phyloP scores from a whole-genome alignment of 2,113 vertebrate genomes.

The Egretta garzetta region DNA sequence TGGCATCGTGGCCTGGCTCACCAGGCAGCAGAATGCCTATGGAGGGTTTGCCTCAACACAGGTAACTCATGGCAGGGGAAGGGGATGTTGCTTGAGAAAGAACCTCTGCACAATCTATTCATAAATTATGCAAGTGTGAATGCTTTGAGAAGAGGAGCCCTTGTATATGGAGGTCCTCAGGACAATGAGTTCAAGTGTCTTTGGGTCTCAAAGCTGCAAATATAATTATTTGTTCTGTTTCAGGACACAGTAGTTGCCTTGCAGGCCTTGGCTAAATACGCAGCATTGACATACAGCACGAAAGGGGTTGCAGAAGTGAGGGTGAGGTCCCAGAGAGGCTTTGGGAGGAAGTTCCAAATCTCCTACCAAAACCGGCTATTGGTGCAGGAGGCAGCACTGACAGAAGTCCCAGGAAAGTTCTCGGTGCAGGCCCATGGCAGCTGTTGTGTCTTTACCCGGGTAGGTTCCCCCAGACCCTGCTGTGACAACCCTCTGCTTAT shows the following conservation, averaged over 20 bases:
- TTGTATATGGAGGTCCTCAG: background rate
- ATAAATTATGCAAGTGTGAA: background rate
- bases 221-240: background rate
- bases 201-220: background rate
- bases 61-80: slow-evolving; percentile 45
- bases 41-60: slow-evolving; percentile 90
- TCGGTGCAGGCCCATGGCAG: slow-evolving; percentile 69
- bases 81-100: background rate
- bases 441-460: slow-evolving; percentile 82
- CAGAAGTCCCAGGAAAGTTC: slow-evolving; percentile 75
- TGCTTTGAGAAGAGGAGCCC: background rate
- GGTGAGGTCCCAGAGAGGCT: slow-evolving; percentile 71
- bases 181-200: background rate
- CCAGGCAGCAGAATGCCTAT: slow-evolving; percentile 82
- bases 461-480: slow-evolving; percentile 32
- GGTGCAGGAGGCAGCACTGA: slow-evolving; percentile 79
- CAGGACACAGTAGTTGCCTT: slow-evolving; percentile 91
- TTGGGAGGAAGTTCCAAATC: slow-evolving; percentile 73
- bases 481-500: background rate
- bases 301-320: slow-evolving; percentile 62
- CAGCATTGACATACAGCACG: slow-evolving; percentile 62
- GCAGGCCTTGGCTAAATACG: slow-evolving; percentile 86
- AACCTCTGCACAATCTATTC: background rate
- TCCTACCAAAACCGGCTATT: slow-evolving; percentile 80
- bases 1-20: slow-evolving; percentile 81